These are phyloP conservation scores for Drosophila teissieri DNA, from an alignment of 1,140 invertebrate genomes.

Conservation along the genomic window DNA sequence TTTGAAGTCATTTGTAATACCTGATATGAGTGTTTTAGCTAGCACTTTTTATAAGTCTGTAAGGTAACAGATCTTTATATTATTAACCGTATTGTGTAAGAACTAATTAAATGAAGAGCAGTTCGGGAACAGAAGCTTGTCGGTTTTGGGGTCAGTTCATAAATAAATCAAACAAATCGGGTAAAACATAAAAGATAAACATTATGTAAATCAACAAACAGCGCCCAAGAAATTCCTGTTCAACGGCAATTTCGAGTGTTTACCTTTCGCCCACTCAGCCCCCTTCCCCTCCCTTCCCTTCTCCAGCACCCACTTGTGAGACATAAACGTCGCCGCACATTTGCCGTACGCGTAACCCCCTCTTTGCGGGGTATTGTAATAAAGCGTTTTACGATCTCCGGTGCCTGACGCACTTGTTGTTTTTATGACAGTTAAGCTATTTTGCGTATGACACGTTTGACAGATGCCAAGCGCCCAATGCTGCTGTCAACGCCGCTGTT, in stretches of 20 bases:
- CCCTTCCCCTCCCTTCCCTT: not conserved
- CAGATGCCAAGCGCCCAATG: slow-evolving; percentile 66
- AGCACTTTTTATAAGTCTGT: too few species aligned
- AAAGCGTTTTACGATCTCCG: slow-evolving; percentile 73
- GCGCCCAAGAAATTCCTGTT: slow-evolving; percentile 29
- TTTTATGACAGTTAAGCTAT: slow-evolving; percentile 82
- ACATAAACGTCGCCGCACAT: slow-evolving; percentile 68
- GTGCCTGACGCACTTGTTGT: slow-evolving; percentile 55
- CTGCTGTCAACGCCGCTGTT: slow-evolving; percentile 67
- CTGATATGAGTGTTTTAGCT: too few species aligned
- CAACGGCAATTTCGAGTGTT: slow-evolving; percentile 38
- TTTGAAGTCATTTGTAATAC: too few species aligned
- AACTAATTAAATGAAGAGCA: not conserved
- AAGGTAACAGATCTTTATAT: not conserved
- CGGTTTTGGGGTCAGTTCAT: slow-evolving; percentile 44
- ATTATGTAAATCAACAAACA: slow-evolving; percentile 39
- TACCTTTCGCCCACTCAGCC: slow-evolving; percentile 8
- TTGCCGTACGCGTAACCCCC: slow-evolving; percentile 36
- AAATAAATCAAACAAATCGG: slow-evolving; percentile 79
- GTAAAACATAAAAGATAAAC: slow-evolving; percentile 52
- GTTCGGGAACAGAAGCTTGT: not conserved
- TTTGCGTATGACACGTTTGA: slow-evolving; percentile 82
- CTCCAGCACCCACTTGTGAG: slow-evolving; percentile 45
- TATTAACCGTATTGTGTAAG: not conserved
- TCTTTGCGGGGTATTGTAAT: slow-evolving; percentile 47